Conservation (phyloP, 1,140 invertebrate species). For the Anastatus disparis region DNA sequence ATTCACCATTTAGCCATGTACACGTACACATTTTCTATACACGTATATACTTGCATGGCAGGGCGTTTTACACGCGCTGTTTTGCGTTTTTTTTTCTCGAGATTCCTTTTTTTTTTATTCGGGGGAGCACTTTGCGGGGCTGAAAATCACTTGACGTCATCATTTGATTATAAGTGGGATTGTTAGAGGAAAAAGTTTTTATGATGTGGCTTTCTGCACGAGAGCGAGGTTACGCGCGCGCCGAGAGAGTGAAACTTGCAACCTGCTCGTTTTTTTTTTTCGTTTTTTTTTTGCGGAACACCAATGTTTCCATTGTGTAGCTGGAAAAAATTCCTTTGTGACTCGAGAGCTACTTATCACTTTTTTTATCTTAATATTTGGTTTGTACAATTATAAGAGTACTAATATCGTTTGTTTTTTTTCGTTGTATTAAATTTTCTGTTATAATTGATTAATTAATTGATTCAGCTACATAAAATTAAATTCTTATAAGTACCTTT, state of each 20-base stretch:
- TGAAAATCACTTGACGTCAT: slow-evolving; percentile 27
- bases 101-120: neutral
- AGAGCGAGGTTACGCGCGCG: neutral
- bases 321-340: neutral
- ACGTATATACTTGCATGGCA: too few species aligned
- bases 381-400: neutral
- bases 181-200: slow-evolving; percentile 19
- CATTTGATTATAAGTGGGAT: slow-evolving; percentile 23
- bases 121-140: slow-evolving; percentile 11
- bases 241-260: neutral
- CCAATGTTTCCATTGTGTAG: slow-evolving; percentile 14
- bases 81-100: neutral
- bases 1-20: neutral
- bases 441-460: too few species aligned
- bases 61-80: neutral
- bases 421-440: too few species aligned
- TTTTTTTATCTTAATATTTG: slow-evolving; percentile 10
- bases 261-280: neutral
- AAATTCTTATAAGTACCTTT: too few species aligned
- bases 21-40: neutral
- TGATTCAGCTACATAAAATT: too few species aligned
- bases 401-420: neutral
- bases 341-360: slow-evolving; percentile 4
- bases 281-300: neutral
- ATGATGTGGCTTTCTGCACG: slow-evolving; percentile 6